phyloP scores from a whole-genome alignment of 2,888 invertebrate species.

The Mesorhabditis sp. region DNA sequence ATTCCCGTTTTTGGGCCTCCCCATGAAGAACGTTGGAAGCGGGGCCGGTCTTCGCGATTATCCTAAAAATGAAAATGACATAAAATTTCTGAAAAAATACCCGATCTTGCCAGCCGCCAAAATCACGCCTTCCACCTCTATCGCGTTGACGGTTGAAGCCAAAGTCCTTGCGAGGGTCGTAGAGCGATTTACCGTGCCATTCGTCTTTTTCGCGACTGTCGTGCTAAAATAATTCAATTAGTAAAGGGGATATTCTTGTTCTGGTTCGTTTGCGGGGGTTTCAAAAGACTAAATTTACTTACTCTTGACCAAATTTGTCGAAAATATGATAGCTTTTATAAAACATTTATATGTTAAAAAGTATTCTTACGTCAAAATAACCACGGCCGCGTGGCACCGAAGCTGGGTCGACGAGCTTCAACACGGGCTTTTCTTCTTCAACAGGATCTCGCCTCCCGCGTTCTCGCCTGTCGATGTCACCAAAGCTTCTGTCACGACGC shows the following conservation, averaged over 20 bases:
- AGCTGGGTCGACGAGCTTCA: conserved; percentile 1
- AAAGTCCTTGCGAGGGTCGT: background rate
- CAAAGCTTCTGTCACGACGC: no score
- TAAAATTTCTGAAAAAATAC: no score
- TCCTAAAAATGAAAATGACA: no score
- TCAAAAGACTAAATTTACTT: no score
- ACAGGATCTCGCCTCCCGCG: background rate
- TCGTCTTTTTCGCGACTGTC: conserved; percentile 4
- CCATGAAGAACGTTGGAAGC: background rate
- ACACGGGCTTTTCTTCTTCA: background rate
- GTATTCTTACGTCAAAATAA: background rate
- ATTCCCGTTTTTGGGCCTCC: background rate
- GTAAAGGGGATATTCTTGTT: background rate
- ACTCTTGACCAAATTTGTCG: background rate
- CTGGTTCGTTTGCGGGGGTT: no score
- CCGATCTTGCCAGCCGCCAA: no score
- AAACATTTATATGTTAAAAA: background rate
- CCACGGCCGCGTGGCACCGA: background rate
- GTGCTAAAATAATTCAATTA: background rate
- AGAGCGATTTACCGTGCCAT: background rate
- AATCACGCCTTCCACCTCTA: background rate
- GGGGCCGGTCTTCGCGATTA: background rate
- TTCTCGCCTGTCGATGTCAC: no score
- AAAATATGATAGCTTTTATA: background rate
- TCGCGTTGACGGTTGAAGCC: background rate